Evolutionary conservation across 2,797 vertebrate genomes (phyloP).

Genomic region (Distichodus sexfasciatus): DNA sequence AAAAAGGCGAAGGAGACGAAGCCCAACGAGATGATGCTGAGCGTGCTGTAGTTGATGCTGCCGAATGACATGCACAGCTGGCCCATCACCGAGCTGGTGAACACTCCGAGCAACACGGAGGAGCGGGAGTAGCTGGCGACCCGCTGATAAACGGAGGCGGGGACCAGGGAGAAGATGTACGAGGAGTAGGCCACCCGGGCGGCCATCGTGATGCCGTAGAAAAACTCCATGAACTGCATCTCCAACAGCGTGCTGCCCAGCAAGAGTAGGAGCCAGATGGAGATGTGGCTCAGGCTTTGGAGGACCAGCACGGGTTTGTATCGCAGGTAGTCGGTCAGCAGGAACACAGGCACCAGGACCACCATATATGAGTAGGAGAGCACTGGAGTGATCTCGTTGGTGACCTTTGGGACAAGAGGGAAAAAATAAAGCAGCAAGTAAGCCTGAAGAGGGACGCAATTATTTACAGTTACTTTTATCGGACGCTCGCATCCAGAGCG

Average conservation of each 20-base stretch:
- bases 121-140: conserved; percentile 89
- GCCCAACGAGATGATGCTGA: conserved; percentile 80
- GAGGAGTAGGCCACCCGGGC: conserved; percentile 95
- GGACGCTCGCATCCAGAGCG: no score
- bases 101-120: conserved; percentile 86
- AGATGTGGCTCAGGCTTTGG: conserved; percentile 85
- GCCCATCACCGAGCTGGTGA: conserved; percentile 88
- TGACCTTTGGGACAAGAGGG: conserved; percentile 73
- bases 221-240: conserved; percentile 97
- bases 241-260: conserved; percentile 72
- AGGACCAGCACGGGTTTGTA: conserved; percentile 93
- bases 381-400: conserved; percentile 88
- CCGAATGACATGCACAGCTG: conserved; percentile 80
- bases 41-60: conserved; percentile 59
- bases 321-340: conserved; percentile 88
- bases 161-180: conserved; percentile 94
- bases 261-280: conserved; percentile 87
- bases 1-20: conserved; percentile 81
- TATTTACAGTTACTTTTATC: no score
- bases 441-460: no score
- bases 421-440: not conserved
- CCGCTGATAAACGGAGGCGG: conserved; percentile 80
- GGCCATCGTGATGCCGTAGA: conserved; percentile 91
- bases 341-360: conserved; percentile 87
- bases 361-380: conserved; percentile 91